Evolutionary conservation across 2,113 vertebrate species (phyloP).

Genomic region (Microcebus jonahi): DNA sequence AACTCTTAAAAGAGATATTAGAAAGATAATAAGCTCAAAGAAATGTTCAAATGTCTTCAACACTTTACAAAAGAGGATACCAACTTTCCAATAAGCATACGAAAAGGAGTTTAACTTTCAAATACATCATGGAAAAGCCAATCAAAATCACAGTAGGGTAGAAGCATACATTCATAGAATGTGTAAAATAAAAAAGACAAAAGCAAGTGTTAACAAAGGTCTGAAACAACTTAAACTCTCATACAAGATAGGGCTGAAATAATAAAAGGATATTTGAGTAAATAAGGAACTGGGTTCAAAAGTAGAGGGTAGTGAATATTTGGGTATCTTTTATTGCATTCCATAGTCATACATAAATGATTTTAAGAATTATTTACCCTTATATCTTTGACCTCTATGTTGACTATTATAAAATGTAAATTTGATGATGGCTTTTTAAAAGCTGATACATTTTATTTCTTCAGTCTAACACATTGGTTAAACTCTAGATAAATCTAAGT

Average conservation of each 20-base stretch:
- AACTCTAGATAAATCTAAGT: not conserved
- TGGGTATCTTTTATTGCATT: not conserved
- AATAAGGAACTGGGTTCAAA: not conserved
- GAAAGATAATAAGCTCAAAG: not conserved
- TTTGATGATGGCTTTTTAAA: not conserved
- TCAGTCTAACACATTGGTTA: not conserved
- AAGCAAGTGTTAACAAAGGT: not conserved
- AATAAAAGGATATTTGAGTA: not conserved
- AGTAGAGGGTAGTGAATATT: not conserved
- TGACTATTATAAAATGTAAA: not conserved
- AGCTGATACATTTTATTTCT: not conserved
- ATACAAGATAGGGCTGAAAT: not conserved
- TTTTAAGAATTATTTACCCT: not conserved
- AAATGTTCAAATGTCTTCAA: not conserved
- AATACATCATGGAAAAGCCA: not conserved
- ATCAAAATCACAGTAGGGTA: not conserved
- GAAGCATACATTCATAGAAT: not conserved
- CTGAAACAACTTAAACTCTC: not conserved
- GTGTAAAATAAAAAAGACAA: not conserved
- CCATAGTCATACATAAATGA: not conserved
- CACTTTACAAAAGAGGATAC: not conserved
- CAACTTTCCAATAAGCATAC: not conserved
- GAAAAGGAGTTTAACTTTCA: not conserved
- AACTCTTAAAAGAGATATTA: constrained; percentile 9
- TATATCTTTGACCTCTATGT: not conserved